Base-by-base conservation (phyloP, 1,140 invertebrate species). In the Olivierus martensii region DNA sequence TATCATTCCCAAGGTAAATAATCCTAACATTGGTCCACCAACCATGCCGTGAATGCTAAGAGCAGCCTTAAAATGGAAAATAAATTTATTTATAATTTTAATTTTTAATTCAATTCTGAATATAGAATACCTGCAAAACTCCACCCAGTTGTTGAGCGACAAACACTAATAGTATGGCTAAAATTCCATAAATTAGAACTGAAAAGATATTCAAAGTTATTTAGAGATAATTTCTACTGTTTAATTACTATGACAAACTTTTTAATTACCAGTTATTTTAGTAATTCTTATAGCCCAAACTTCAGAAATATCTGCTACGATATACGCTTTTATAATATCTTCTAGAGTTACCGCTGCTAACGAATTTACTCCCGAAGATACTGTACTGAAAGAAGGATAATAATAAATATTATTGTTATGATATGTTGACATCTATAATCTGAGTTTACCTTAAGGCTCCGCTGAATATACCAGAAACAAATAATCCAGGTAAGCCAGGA, bases 311-410 rank as follows among this genome's bases (percentile, higher is more conserved):
- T 79, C 75, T 17, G 81, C 76, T 11, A 76, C 75, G 22, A 83
- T 76, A 3, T 80, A 70, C 3, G 79, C 79, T 45, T 77, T 78
- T 0, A 90, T 69, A 50, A 92, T 77, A 69, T 95, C 91, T 69
- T 94, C 83, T 62, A 87, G 81, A 5, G 84, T 83, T 2, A 94
- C 84, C 0, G 91, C 89, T 0, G 90, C 82, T 45, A 95, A 69
- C 0, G 89, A 91, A 66, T 93, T 94, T 44, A 94, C 67, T 0
- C 89, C 87, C 19, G 87, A 88, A 0, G 89, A 90, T 3, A 95
- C 84, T 7, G 91, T 94, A 62, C 88, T 88, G 18, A n/a, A 22
- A 15, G 19, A 28, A 42, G 1, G 37, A 28, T 28, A 39, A 34
- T 21, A 10, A 11, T n/a, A n/a, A 19, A 49, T 1, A 15, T 19